phyloP scores from a whole-genome alignment of 2,888 invertebrate species.

The Drosophila atripex region DNA sequence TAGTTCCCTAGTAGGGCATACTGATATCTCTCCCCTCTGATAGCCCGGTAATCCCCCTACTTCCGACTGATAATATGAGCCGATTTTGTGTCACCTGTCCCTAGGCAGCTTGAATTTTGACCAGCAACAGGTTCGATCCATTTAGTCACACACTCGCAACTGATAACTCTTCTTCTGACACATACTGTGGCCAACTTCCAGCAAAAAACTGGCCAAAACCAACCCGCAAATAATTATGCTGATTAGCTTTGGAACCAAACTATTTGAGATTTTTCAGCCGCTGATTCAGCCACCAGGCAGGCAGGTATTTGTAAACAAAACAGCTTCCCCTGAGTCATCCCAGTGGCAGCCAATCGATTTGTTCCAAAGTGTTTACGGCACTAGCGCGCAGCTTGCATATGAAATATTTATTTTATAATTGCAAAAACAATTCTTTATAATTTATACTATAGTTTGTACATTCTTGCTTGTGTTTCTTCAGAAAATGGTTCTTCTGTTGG shows the following conservation, averaged over 20 bases:
- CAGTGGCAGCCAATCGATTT: conserved; percentile 21
- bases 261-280: conserved; percentile 7
- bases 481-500: too few relatives aligned
- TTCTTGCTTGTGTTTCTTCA: conserved; percentile 44
- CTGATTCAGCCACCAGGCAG: conserved; percentile 18
- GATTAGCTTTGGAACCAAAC: neutral
- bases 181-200: neutral
- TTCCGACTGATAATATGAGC: conserved; percentile 32
- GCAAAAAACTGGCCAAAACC: neutral
- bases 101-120: conserved; percentile 1
- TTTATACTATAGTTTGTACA: conserved; percentile 4
- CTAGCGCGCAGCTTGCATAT: conserved; percentile 8
- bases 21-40: too few relatives aligned
- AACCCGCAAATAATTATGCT: neutral
- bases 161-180: conserved; percentile 58
- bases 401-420: conserved; percentile 15
- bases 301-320: conserved; percentile 25
- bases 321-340: conserved; percentile 22
- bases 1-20: too few relatives aligned
- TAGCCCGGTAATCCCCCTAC: neutral
- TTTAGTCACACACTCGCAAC: conserved; percentile 62
- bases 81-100: conserved; percentile 32
- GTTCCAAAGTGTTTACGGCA: conserved; percentile 36
- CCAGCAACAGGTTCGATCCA: conserved; percentile 67
- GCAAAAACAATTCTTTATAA: neutral